A percentile compares a stretch with the other conserved stretches of the same genome.
Evolutionary conservation across 2,888 invertebrate genomes (phyloP).

Genomic region (Ceramica pisi): DNA sequence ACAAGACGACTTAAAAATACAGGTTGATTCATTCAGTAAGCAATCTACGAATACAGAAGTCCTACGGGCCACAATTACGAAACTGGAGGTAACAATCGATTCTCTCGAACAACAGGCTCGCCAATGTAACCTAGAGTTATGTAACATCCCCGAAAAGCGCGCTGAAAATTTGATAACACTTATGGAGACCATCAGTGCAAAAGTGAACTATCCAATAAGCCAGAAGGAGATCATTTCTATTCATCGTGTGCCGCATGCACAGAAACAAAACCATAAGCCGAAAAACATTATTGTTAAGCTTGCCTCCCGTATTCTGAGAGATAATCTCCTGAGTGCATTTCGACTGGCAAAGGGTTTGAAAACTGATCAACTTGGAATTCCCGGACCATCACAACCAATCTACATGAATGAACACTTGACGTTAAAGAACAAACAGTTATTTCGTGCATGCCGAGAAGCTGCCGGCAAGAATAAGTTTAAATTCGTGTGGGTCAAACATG

Average conservation of each 20-base stretch:
- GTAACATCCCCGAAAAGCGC: slow-evolving; percentile 1
- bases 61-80: neutral
- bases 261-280: neutral
- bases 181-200: neutral
- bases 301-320: neutral
- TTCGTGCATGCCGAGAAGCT: no score
- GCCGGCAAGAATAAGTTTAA: no score
- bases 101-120: slow-evolving; percentile 1
- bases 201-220: neutral
- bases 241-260: neutral
- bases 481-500: no score
- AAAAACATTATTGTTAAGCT: slow-evolving; percentile 5
- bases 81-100: neutral
- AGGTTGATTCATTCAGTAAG: no score
- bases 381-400: neutral
- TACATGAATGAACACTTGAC: neutral
- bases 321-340: neutral
- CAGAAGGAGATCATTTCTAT: neutral
- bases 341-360: neutral
- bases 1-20: no score
- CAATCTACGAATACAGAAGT: neutral
- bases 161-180: slow-evolving; percentile 3
- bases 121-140: slow-evolving; percentile 4
- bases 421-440: neutral
- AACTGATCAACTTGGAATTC: neutral